These are phyloP conservation scores for Macrobrachium nipponense DNA, from an alignment of 1,140 invertebrate genomes.

Conservation along the genomic window DNA sequence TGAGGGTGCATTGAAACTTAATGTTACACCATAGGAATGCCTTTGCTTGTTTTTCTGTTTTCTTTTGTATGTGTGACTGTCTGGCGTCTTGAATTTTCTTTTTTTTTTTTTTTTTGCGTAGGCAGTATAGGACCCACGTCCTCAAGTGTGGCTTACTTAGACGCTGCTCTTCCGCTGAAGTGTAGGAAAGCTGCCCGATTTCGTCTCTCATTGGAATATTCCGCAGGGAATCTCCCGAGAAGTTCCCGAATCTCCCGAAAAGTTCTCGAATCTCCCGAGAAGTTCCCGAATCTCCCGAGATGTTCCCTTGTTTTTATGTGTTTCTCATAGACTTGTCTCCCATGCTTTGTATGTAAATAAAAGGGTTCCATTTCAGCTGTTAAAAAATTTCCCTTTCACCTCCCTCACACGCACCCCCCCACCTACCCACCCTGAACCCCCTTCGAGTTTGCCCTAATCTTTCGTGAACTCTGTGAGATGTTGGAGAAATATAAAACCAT, in stretches of 20 bases:
- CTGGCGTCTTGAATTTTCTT: too few relatives aligned
- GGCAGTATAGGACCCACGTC: too few relatives aligned
- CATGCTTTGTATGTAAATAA: slow-evolving; percentile 16
- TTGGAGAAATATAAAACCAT: too few relatives aligned
- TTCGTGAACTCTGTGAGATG: neutral
- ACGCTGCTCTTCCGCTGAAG: too few relatives aligned
- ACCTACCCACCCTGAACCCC: neutral
- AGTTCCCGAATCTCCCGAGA: neutral
- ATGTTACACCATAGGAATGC: too few relatives aligned
- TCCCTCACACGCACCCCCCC: neutral
- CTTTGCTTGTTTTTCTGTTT: too few relatives aligned
- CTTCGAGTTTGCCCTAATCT: neutral
- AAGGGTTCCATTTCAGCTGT: neutral
- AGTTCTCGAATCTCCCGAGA: neutral
- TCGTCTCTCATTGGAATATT: too few relatives aligned
- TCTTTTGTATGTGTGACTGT: too few relatives aligned
- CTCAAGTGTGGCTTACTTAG: too few relatives aligned
- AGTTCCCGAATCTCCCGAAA: neutral
- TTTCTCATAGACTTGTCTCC: neutral
- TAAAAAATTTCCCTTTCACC: neutral
- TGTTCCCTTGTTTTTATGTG: neutral
- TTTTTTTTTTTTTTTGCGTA: too few relatives aligned
- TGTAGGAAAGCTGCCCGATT: too few relatives aligned
- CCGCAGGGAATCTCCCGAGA: neutral
- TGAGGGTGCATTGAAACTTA: too few relatives aligned